A percentile compares a stretch with the other conserved stretches of the same genome.
Conservation (phyloP, 92 coral and sea anemone species). For the Parazoanthus atlanticus region DNA sequence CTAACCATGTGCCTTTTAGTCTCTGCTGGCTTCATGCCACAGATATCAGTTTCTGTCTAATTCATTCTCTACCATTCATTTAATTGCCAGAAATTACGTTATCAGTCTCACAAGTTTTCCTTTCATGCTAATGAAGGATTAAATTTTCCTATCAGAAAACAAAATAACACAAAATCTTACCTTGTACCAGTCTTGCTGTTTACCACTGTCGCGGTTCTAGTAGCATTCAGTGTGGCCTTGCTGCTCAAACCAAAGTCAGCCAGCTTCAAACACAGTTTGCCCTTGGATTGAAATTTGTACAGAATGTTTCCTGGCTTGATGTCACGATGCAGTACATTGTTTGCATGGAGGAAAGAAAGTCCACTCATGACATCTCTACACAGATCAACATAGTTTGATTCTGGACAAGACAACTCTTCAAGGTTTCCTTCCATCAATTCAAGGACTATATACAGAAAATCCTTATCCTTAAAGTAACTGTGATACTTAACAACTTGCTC, state of each 20-base stretch:
- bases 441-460: slow-evolving; percentile 9
- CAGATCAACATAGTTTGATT: not conserved
- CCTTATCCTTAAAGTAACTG: not conserved
- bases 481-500: too few species aligned
- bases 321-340: slow-evolving; percentile 15
- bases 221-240: not conserved
- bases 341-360: slow-evolving; percentile 13
- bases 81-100: too few species aligned
- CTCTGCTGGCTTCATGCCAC: too few species aligned
- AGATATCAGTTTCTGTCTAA: too few species aligned
- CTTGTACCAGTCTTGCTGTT: slow-evolving; percentile 18
- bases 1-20: too few species aligned
- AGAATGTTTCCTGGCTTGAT: slow-evolving; percentile 29
- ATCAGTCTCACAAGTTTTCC: too few species aligned
- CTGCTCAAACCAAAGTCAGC: slow-evolving; percentile 33
- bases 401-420: not conserved
- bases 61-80: too few species aligned
- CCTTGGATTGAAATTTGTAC: not conserved
- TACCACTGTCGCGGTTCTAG: not conserved
- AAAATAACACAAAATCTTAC: not conserved
- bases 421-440: slow-evolving; percentile 32
- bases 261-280: slow-evolving; percentile 4
- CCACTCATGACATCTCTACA: not conserved
- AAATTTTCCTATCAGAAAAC: too few species aligned
- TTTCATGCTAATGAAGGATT: too few species aligned